These are phyloP conservation scores for Ctenicera cuprea DNA, from an alignment of 2,888 invertebrate genomes.

Conservation along the genomic window DNA sequence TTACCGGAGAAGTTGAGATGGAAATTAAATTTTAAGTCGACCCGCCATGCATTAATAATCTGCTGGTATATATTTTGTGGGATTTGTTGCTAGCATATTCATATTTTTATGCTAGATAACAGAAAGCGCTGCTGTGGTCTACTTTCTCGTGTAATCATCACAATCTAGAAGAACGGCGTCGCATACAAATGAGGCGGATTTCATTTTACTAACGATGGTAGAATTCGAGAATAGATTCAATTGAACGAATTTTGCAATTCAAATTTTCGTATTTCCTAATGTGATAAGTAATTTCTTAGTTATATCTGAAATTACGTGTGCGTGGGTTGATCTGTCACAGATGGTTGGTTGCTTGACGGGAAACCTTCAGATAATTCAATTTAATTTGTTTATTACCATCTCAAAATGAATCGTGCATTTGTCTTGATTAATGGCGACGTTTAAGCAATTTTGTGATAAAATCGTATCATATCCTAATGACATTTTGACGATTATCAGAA, in stretches of 20 bases:
- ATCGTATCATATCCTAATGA: too few species aligned
- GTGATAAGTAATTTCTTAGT: constrained; percentile 14
- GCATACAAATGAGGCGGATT: constrained; percentile 41
- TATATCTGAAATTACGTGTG: constrained; percentile 11
- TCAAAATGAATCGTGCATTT: too few species aligned
- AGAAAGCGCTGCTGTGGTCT: constrained; percentile 15
- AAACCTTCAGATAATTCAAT: too few species aligned
- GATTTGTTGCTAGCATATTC: not conserved
- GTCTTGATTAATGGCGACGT: too few species aligned
- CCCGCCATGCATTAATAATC: not conserved
- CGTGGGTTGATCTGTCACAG: not conserved
- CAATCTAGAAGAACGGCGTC: constrained; percentile 31
- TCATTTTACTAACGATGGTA: constrained; percentile 36
- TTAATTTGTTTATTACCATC: too few species aligned
- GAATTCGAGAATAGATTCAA: constrained; percentile 37
- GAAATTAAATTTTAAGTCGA: constrained; percentile 35
- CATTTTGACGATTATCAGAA: too few species aligned
- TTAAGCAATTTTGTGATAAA: too few species aligned
- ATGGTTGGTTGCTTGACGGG: too few species aligned
- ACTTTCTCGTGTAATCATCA: constrained; percentile 24
- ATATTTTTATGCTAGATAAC: not conserved
- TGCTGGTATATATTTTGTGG: not conserved
- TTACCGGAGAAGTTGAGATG: not conserved
- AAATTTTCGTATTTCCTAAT: constrained; percentile 29
- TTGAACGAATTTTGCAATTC: constrained; percentile 37